Conservation (phyloP, 2,888 invertebrate species). For the Drosophila phalerata region DNA sequence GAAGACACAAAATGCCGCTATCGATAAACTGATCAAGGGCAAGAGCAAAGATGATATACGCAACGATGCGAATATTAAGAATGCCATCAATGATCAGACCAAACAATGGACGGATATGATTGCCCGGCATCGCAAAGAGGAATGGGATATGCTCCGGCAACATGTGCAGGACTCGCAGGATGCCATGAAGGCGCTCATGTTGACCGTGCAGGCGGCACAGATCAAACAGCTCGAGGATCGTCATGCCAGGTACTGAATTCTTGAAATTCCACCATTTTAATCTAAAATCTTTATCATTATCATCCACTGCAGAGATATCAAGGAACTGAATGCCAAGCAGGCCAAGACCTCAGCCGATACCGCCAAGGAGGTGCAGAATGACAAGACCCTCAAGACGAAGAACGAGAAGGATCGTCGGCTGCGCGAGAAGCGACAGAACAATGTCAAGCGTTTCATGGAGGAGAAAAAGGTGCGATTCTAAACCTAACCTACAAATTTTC, state of each 20-base stretch:
- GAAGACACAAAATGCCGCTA: constrained; percentile 95
- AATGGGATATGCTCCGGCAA: constrained; percentile 92
- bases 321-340: constrained; percentile 97
- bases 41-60: constrained; percentile 95
- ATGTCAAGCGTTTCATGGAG: constrained; percentile 98
- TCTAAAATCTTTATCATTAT: too few relatives aligned
- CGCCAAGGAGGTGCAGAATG: constrained; percentile 97
- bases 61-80: constrained; percentile 91
- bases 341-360: constrained; percentile 99
- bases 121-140: constrained; percentile 92
- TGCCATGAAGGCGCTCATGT: constrained; percentile 91
- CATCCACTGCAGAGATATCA: constrained; percentile 92
- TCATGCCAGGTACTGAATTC: constrained; percentile 88
- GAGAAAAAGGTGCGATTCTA: constrained; percentile 91
- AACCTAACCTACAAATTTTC: too few relatives aligned
- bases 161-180: constrained; percentile 94
- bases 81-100: constrained; percentile 96
- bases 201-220: constrained; percentile 92
- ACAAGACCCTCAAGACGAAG: constrained; percentile 98
- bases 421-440: constrained; percentile 98
- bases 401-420: constrained; percentile 98
- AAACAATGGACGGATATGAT: constrained; percentile 97
- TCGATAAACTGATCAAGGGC: constrained; percentile 97
- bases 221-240: constrained; percentile 95
- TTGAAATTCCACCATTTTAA: too few relatives aligned